A percentile compares a stretch with the other conserved stretches of the same genome.
These are phyloP conservation scores for Melinaea menophilus DNA, from an alignment of 2,888 invertebrate genomes.

Conservation along the genomic window DNA sequence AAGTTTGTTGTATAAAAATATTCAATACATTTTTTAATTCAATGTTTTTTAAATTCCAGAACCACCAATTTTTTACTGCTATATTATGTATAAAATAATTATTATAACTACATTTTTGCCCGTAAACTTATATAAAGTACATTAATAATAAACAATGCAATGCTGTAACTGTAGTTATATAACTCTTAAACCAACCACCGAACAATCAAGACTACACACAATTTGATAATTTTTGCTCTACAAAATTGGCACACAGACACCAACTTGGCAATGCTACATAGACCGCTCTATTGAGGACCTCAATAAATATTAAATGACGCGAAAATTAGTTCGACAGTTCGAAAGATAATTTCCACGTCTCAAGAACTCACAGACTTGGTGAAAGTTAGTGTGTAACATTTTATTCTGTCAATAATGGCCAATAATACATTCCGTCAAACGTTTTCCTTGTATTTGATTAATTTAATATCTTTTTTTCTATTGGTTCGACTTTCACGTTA, in stretches of 20 bases:
- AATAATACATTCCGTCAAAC: background rate
- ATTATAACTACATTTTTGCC: too few relatives aligned
- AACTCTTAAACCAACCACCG: background rate
- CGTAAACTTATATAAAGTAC: too few relatives aligned
- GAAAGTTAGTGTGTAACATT: conserved; percentile 2
- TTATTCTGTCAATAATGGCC: conserved; percentile 3
- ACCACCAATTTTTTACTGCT: too few relatives aligned
- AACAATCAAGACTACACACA: conserved; percentile 1
- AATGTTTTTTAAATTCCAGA: too few relatives aligned
- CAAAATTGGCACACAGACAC: conserved; percentile 27
- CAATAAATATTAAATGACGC: conserved; percentile 26
- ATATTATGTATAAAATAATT: too few relatives aligned
- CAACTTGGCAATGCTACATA: conserved; percentile 27
- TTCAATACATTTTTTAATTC: background rate
- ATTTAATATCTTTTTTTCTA: background rate
- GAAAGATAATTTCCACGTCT: conserved; percentile 9
- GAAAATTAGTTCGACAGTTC: too few relatives aligned
- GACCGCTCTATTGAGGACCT: conserved; percentile 16
- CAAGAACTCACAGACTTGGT: background rate
- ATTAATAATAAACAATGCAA: background rate
- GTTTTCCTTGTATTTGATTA: background rate
- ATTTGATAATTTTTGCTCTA: conserved; percentile 16
- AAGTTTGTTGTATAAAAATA: background rate
- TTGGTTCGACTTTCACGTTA: background rate
- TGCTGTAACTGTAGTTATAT: background rate